Conservation (phyloP, 2,888 invertebrate species). For the Macrostomum cliftonense region DNA sequence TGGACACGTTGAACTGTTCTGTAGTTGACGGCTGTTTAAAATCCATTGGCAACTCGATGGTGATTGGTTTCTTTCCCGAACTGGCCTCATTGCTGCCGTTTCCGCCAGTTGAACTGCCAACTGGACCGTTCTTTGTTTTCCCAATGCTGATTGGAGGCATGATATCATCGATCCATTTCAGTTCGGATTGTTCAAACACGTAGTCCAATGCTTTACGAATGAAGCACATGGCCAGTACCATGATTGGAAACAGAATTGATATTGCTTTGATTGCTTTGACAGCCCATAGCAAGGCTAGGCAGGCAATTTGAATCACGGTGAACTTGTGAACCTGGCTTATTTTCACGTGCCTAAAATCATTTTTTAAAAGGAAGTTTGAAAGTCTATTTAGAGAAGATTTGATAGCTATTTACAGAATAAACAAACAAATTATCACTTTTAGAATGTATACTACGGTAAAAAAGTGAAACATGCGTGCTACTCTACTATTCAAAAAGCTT, state of each 20-base stretch:
- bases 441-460: too few species aligned
- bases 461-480: too few species aligned
- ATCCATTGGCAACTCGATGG: too few species aligned
- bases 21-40: slow-evolving; percentile 10
- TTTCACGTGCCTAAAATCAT: slow-evolving; percentile 61
- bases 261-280: slow-evolving; percentile 75
- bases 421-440: too few species aligned
- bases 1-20: slow-evolving; percentile 57
- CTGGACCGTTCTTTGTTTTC: too few species aligned
- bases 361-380: too few species aligned
- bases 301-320: slow-evolving; percentile 67
- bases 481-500: too few species aligned
- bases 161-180: slow-evolving; percentile 85
- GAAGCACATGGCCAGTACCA: slow-evolving; percentile 88
- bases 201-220: slow-evolving; percentile 75
- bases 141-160: slow-evolving; percentile 49
- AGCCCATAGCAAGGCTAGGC: slow-evolving; percentile 65
- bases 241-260: slow-evolving; percentile 77
- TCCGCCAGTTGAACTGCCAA: too few species aligned
- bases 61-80: too few species aligned
- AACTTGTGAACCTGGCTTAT: slow-evolving; percentile 72
- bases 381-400: too few species aligned
- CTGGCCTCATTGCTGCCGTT: too few species aligned
- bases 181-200: slow-evolving; percentile 70
- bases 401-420: too few species aligned